Evolutionary conservation across 2,113 vertebrate genomes (phyloP).

Genomic region (Microtus montanus): DNA sequence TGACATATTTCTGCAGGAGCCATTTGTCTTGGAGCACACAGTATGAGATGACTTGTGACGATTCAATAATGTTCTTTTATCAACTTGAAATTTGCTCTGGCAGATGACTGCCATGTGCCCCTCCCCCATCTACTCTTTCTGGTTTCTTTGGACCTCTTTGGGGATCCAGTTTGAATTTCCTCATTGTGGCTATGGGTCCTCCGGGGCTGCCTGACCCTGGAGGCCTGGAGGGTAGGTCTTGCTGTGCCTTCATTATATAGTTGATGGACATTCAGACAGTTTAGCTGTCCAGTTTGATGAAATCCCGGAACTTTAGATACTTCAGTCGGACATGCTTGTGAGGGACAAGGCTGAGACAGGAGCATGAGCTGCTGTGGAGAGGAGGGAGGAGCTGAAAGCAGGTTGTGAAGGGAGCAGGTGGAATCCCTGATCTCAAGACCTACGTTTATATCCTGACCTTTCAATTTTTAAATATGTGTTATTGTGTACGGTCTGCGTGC

Average conservation of each 20-base stretch:
- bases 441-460: background rate
- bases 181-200: background rate
- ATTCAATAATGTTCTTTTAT: constrained; percentile 30
- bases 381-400: background rate
- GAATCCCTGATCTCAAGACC: background rate
- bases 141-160: background rate
- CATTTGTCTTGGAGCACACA: constrained; percentile 28
- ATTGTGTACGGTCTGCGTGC: too few species aligned
- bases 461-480: background rate
- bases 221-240: background rate
- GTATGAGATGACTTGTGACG: constrained; percentile 35
- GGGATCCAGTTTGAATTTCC: background rate
- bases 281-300: constrained; percentile 1
- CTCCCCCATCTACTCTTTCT: background rate
- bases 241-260: background rate
- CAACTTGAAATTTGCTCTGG: constrained; percentile 37
- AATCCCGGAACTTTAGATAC: background rate
- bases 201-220: background rate
- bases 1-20: constrained; percentile 37
- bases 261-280: background rate
- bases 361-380: background rate
- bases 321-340: background rate
- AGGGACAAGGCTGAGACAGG: constrained; percentile 9
- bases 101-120: background rate
- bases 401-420: background rate